A percentile compares a stretch with the other conserved stretches of the same genome.
phyloP scores from a whole-genome alignment of 2,888 invertebrate genomes.

The Netelia inedita region DNA sequence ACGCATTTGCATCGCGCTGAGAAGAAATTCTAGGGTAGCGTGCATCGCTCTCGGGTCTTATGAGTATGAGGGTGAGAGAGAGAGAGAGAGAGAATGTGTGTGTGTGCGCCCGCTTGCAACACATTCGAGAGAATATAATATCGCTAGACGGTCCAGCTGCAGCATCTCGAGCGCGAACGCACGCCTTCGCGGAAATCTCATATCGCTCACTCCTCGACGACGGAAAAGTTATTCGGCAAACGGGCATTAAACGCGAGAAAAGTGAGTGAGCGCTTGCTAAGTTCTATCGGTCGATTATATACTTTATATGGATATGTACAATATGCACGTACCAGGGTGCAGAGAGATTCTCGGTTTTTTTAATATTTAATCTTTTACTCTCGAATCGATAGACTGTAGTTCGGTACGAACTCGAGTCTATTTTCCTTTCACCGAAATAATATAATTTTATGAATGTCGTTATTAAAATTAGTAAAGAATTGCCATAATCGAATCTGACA shows the following conservation, averaged over 20 bases:
- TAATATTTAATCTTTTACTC: no score
- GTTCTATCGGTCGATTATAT: neutral
- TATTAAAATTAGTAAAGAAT: no score
- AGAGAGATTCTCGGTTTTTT: neutral
- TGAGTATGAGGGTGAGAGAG: neutral
- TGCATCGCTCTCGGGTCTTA: neutral
- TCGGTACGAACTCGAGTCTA: no score
- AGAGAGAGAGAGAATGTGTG: neutral
- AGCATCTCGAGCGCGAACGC: slow-evolving; percentile 33
- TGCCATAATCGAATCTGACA: no score
- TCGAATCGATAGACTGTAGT: no score
- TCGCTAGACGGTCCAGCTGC: slow-evolving; percentile 60
- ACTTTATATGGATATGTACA: neutral
- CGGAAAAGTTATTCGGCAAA: slow-evolving; percentile 49
- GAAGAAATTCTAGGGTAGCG: neutral
- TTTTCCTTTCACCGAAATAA: no score
- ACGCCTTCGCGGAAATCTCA: slow-evolving; percentile 58
- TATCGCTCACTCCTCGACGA: slow-evolving; percentile 50
- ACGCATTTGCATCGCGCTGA: slow-evolving; percentile 56
- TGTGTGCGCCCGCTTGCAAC: slow-evolving; percentile 1
- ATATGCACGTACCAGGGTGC: neutral
- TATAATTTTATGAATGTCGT: no score
- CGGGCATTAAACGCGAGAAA: slow-evolving; percentile 37
- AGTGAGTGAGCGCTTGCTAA: slow-evolving; percentile 2
- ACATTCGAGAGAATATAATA: slow-evolving; percentile 33